A percentile compares a stretch with the other conserved stretches of the same genome.
Conservation (phyloP, 2,797 vertebrate species). For the Botia kubotai region DNA sequence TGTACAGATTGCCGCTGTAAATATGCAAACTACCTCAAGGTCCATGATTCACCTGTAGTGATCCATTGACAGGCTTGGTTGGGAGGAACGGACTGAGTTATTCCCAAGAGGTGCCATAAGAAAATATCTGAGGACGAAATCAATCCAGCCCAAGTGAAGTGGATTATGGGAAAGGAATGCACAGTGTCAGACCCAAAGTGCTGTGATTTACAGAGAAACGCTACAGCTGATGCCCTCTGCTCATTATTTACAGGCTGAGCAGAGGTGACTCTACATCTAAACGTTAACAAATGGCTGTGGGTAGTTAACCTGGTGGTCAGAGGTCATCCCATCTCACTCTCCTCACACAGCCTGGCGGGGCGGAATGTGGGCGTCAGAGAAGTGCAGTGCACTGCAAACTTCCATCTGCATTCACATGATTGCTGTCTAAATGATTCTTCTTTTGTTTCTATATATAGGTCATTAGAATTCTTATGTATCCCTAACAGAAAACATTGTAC, state of each 20-base stretch:
- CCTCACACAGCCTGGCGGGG: conserved; percentile 62
- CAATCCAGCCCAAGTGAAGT: not conserved
- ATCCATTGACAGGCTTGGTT: not conserved
- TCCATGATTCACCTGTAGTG: conserved; percentile 39
- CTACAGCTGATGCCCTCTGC: conserved; percentile 61
- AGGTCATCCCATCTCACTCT: conserved; percentile 70
- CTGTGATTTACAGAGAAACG: conserved; percentile 73
- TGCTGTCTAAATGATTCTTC: not conserved
- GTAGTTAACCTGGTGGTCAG: conserved; percentile 77
- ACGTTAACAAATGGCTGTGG: conserved; percentile 78
- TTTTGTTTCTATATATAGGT: not conserved
- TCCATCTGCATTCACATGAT: conserved; percentile 53
- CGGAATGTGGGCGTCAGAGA: conserved; percentile 79
- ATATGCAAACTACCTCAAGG: conserved; percentile 19
- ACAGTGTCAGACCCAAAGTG: conserved; percentile 66
- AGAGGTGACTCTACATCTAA: conserved; percentile 74
- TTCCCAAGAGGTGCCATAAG: not conserved
- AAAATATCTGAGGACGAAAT: conserved; percentile 15
- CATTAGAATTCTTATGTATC: too few species aligned
- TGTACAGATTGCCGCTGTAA: not conserved
- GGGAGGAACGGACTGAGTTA: conserved; percentile 3
- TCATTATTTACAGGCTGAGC: conserved; percentile 72
- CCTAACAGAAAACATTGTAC: too few species aligned
- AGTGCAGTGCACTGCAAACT: conserved; percentile 62
- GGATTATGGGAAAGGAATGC: conserved; percentile 68